phyloP scores from a whole-genome alignment of 23 tunicate genomes.

The Halocynthia roretzi region DNA sequence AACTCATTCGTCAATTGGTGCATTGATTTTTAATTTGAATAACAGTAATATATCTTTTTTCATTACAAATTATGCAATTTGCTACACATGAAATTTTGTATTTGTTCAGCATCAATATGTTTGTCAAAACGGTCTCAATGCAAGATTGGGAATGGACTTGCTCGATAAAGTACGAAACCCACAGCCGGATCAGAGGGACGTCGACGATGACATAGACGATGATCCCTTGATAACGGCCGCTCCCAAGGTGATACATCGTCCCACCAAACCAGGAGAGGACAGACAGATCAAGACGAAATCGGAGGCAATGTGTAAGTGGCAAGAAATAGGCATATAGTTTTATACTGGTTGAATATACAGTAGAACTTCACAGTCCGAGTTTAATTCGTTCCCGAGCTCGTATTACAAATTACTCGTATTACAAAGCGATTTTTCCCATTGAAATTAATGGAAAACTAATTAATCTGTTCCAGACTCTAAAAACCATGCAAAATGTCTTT shows the following conservation, averaged over 20 bases:
- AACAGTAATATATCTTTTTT: no score
- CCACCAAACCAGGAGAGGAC: constrained; percentile 53
- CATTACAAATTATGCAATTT: no score
- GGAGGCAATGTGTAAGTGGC: constrained; percentile 62
- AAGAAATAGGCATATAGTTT: no score
- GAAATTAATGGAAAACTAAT: no score
- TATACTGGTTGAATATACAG: no score
- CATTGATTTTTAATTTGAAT: no score
- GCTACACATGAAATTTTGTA: background rate
- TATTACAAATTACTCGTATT: no score
- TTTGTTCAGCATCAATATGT: constrained; percentile 69
- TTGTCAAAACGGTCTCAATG: constrained; percentile 60
- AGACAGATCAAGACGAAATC: constrained; percentile 71
- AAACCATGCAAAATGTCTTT: no score
- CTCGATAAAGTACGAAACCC: constrained; percentile 64
- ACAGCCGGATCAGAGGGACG: constrained; percentile 19
- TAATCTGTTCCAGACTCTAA: no score
- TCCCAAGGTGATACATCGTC: constrained; percentile 46
- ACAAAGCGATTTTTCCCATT: no score
- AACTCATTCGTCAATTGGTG: background rate
- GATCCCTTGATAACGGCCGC: constrained; percentile 15
- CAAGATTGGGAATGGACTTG: constrained; percentile 69
- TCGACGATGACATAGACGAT: constrained; percentile 73
- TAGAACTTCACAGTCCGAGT: no score
- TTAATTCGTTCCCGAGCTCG: no score